Base-by-base conservation (phyloP, 2,113 vertebrate species). In the Dissostichus mawsoni region DNA sequence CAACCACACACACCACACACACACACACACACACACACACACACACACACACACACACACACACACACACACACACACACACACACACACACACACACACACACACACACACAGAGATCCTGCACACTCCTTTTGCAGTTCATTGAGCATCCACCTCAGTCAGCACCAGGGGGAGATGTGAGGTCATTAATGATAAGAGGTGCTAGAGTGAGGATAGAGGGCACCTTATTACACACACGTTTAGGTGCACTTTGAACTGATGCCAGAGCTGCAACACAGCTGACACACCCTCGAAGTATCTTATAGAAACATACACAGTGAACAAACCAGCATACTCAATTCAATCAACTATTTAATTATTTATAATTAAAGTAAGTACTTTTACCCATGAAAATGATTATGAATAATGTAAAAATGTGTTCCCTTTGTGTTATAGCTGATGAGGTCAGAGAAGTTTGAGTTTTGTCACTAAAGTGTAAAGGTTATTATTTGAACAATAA, bases 141-240 rank as follows among this genome's bases (percentile, higher is more conserved):
- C 74, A 69, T 75, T 20, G 77, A 81, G 78, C 74, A 81, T 82
- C 76, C 81, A 78, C 80, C 85, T 83, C 83, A 69, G 79, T 90
- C 84, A 90, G 90, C 92, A 90, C 87, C 85, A 89, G 90, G 87
- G 91, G 90, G 91, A 88, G 90, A 81, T 68, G 78, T 78, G 83
- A 88, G 86, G 90, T 87, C 87, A 74, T 67, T 79, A 76, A 74
- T 83, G 73, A 84, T 81, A 47, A 75, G 80, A 81, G 80, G 72
- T 61, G 76, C 80, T 74, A 71, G 83, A 72, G 83, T 70, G 80
- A 53, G 74, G 57, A 80, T 75, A 12, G 8, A 80, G 55, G 25
- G 57, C 45, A 63, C 45, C 55, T 74, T 58, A 72, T 71, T 75
- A 69, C 45, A 53, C 65, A n/a, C 23, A 56, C 25, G 62, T 82